A percentile compares a stretch with the other conserved stretches of the same genome.
Conservation (phyloP, 1,140 invertebrate species). For the Ridgeia piscesae region DNA sequence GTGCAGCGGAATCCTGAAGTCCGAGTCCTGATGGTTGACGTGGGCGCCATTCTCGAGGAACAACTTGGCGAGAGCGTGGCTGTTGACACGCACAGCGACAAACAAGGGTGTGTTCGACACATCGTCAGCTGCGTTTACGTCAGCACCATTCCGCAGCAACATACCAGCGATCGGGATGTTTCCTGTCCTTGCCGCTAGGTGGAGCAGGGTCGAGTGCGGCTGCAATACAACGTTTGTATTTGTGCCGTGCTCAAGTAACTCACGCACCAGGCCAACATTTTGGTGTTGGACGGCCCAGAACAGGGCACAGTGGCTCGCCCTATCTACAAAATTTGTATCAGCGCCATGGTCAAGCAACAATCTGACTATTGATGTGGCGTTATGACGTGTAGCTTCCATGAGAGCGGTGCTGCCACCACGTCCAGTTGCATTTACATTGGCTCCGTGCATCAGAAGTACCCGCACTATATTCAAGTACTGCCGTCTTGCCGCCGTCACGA, state of each 20-base stretch:
- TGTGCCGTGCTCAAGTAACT: slow-evolving; percentile 1
- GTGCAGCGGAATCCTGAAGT: background rate
- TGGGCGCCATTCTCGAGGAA: background rate
- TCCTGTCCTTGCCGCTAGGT: background rate
- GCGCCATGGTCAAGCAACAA: background rate
- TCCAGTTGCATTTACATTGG: background rate
- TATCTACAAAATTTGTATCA: background rate
- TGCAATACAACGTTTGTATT: background rate
- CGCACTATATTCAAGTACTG: background rate
- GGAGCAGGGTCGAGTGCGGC: background rate
- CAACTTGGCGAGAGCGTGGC: background rate
- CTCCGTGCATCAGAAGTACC: slow-evolving; percentile 4
- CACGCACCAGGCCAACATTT: background rate
- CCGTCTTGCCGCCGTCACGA: background rate
- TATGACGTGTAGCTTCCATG: background rate
- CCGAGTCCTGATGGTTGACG: background rate
- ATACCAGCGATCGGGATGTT: background rate
- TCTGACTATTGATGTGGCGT: background rate
- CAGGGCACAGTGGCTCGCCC: background rate
- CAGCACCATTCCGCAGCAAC: background rate
- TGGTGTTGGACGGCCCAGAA: slow-evolving; percentile 2
- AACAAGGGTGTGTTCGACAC: background rate
- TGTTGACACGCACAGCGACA: slow-evolving; percentile 9
- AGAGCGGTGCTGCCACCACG: background rate
- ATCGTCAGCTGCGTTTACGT: background rate